A percentile compares a stretch with the other conserved stretches of the same genome.
phyloP scores from a whole-genome alignment of 1,140 invertebrate species.

The Arctopsyche grandis region DNA sequence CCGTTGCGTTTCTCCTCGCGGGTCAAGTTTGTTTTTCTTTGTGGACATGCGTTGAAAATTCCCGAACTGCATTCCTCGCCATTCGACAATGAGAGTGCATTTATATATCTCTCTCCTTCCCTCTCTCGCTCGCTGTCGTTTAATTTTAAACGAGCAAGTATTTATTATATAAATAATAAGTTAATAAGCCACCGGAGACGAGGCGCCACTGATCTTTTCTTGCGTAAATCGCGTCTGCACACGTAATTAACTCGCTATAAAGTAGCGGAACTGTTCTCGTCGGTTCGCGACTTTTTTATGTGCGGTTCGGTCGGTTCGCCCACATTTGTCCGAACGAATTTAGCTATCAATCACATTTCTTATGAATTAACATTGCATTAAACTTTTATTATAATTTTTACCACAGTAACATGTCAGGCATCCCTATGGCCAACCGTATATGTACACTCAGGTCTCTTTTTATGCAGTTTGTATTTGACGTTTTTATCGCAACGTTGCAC shows the following conservation, averaged over 20 bases:
- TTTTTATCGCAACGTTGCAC: too few species aligned
- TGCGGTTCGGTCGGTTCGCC: not conserved
- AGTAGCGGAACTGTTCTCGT: conserved; percentile 14
- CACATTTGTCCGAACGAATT: not conserved
- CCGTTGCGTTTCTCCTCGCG: conserved; percentile 6
- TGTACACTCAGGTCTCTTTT: too few species aligned
- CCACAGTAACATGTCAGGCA: too few species aligned
- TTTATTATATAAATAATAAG: too few species aligned
- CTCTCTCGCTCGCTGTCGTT: too few species aligned
- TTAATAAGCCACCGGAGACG: too few species aligned
- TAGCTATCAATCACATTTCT: too few species aligned
- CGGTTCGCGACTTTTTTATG: not conserved
- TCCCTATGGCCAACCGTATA: too few species aligned
- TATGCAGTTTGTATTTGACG: too few species aligned
- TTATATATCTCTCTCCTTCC: not conserved
- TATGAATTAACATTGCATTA: too few species aligned
- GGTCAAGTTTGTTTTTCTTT: conserved; percentile 17
- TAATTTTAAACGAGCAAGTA: too few species aligned
- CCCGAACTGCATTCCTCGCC: conserved; percentile 18
- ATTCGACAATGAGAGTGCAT: not conserved
- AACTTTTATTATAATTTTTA: too few species aligned
- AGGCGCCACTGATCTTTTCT: not conserved
- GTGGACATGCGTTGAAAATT: not conserved
- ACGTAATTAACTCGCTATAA: conserved; percentile 6
- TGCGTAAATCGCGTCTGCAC: not conserved